These are phyloP conservation scores for Actias luna DNA, from an alignment of 2,888 invertebrate species.

Conservation along the genomic window DNA sequence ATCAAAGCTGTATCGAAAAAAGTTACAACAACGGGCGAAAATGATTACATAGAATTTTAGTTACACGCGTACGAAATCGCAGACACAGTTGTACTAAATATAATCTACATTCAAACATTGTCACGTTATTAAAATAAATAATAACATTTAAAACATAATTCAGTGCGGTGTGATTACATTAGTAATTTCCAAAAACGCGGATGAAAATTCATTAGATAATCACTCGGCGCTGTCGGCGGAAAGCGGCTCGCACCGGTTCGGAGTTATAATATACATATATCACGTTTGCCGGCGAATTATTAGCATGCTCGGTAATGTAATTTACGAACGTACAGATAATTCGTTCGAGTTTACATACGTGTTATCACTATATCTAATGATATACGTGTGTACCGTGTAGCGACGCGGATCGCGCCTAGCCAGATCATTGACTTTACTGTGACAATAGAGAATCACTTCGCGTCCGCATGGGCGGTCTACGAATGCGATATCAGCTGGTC, in stretches of 20 bases:
- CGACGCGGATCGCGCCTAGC: background rate
- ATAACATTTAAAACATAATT: background rate
- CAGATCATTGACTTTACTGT: slow-evolving; percentile 15
- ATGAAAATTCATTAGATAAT: background rate
- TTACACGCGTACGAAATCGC: too few relatives aligned
- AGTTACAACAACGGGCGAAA: too few relatives aligned
- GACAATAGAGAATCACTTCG: background rate
- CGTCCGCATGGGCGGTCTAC: background rate
- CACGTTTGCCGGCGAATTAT: slow-evolving; percentile 17
- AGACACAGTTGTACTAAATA: too few relatives aligned
- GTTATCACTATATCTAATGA: slow-evolving; percentile 12
- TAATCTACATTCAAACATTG: too few relatives aligned
- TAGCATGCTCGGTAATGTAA: slow-evolving; percentile 16
- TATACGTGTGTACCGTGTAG: background rate
- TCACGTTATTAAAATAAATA: too few relatives aligned
- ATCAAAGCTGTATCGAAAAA: too few relatives aligned
- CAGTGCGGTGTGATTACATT: background rate
- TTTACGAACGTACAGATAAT: slow-evolving; percentile 13
- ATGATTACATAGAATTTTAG: too few relatives aligned
- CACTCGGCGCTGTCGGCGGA: background rate
- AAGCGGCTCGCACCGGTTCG: slow-evolving; percentile 17
- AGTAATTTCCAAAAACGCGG: slow-evolving; percentile 2
- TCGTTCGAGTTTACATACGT: background rate
- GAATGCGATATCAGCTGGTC: background rate
- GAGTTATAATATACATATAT: slow-evolving; percentile 3